phyloP scores from a whole-genome alignment of 2,113 vertebrate species.

The Oplegnathus fasciatus region DNA sequence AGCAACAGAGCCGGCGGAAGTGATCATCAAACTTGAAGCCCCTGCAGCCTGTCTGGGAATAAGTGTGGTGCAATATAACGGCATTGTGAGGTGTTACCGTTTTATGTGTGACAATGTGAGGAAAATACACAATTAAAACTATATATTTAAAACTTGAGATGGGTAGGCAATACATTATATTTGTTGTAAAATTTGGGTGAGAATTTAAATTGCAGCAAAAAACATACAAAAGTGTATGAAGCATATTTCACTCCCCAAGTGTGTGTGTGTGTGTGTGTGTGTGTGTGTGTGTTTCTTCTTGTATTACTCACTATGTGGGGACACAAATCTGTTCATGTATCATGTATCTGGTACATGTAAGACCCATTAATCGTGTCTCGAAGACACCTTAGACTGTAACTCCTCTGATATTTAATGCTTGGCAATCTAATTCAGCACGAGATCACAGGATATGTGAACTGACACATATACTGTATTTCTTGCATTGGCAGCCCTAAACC shows the following conservation, averaged over 20 bases:
- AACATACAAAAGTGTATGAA: neutral
- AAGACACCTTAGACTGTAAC: neutral
- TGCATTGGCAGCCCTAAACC: slow-evolving; percentile 44
- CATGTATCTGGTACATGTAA: slow-evolving; percentile 1
- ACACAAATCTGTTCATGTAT: neutral
- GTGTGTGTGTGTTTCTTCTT: neutral
- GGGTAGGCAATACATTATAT: too few species aligned
- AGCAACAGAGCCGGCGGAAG: slow-evolving; percentile 31
- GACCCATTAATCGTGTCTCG: neutral
- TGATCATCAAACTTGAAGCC: slow-evolving; percentile 26
- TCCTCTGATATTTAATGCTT: slow-evolving; percentile 2
- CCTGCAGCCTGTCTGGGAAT: neutral
- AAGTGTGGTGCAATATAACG: neutral
- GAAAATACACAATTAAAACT: neutral
- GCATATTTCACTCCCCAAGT: neutral
- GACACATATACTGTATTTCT: neutral
- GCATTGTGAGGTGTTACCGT: neutral
- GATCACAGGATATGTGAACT: neutral
- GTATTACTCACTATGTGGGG: neutral
- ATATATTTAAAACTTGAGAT: neutral
- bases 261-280: neutral
- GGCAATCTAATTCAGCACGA: neutral
- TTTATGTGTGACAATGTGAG: neutral
- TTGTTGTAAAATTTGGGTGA: neutral
- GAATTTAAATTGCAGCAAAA: neutral